Base-by-base conservation (phyloP, 2,888 invertebrate species). In the Theodoxus fluviatilis region DNA sequence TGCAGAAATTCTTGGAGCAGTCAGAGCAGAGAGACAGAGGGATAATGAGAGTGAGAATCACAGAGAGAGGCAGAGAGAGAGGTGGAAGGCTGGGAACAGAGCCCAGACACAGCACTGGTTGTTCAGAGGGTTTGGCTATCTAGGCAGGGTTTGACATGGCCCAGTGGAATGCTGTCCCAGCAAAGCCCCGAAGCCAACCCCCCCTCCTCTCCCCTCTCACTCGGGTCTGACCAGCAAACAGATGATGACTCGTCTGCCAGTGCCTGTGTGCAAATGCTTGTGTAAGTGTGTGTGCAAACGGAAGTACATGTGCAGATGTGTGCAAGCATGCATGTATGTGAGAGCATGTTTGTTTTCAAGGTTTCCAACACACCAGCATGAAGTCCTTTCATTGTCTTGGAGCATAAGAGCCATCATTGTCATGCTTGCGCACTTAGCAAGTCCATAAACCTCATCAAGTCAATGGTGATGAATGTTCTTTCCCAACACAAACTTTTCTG, bases 1-100 rank as follows among this genome's bases (percentile, higher is more conserved):
- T 47, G 47, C 18, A 47, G 22, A n/a, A n/a, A 47, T 47, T 22
- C 18, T 2, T 47, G 18, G 18, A 22, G 4, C 18, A 47, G 47
- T n/a, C 18, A 22, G 47, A 47, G 47, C 2, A 47, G 47, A 47
- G 47, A 47, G 47, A 47, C 18, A 47, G 47, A 47, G 47, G 22
- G 47, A 47, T n/a, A n/a, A n/a, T n/a, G 47, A 47, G 47, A 47
- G 47, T n/a, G 47, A 47, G 47, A 47, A 22, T n/a, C 18, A 47
- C 18, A 47, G 47, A 47, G 47, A 47, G 47, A 47, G 47, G 22
- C 18, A 47, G 47, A 47, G 47, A 47, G 47, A 47, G 47, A 47
- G 47, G 22, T 18, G 22, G 47, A 47, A 22, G 22, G 47, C 18
- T 18, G 22, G 47, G 22, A 22, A 47, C 18, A 47, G 47, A 47